These are phyloP conservation scores for Portunus trituberculatus DNA, from an alignment of 1,140 invertebrate species.

Conservation along the genomic window DNA sequence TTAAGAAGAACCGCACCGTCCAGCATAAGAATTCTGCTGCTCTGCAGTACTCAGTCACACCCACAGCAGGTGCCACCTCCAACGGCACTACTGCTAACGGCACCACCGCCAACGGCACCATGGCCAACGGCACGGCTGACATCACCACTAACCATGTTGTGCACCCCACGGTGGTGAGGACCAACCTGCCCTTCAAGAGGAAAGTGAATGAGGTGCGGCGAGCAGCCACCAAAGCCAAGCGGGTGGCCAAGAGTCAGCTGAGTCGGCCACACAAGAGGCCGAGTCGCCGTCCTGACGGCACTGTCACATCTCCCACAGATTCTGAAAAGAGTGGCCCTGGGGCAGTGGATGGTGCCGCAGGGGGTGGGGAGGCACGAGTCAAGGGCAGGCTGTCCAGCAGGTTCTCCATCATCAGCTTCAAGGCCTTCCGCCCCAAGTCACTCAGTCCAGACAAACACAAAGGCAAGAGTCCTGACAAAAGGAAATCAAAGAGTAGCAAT, in stretches of 20 bases:
- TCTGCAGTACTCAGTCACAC: constrained; percentile 59
- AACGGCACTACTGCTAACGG: constrained; percentile 66
- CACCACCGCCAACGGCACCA: constrained; percentile 54
- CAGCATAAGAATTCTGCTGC: constrained; percentile 72
- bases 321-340: constrained; percentile 73
- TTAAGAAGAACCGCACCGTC: constrained; percentile 67
- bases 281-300: constrained; percentile 60
- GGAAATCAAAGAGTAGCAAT: constrained; percentile 72
- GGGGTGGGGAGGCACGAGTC: constrained; percentile 43
- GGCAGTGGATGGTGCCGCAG: constrained; percentile 34
- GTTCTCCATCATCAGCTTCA: constrained; percentile 77
- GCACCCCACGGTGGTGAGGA: constrained; percentile 76
- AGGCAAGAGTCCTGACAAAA: constrained; percentile 74
- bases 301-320: constrained; percentile 72
- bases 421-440: constrained; percentile 75
- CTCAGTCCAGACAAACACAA: constrained; percentile 77
- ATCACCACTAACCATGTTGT: constrained; percentile 73
- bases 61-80: constrained; percentile 48
- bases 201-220: constrained; percentile 77
- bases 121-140: constrained; percentile 63
- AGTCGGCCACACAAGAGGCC: constrained; percentile 74
- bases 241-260: constrained; percentile 76
- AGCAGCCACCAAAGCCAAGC: constrained; percentile 77
- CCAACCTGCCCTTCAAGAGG: constrained; percentile 76
- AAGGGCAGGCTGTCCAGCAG: constrained; percentile 76